Base-by-base conservation (phyloP, 1,140 invertebrate species). In the Cotesia typhae region DNA sequence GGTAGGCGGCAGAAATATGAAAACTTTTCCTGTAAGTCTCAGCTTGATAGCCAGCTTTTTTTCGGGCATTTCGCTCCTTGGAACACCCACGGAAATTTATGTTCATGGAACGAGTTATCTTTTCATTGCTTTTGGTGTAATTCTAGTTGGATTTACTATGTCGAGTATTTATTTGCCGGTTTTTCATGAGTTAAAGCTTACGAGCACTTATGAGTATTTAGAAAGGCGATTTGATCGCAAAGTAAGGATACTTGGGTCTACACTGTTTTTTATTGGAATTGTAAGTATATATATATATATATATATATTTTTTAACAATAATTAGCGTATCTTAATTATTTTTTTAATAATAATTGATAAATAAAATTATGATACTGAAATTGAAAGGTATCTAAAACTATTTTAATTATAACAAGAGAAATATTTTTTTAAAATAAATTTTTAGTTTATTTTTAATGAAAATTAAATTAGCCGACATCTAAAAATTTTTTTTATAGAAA, bases 151-250 rank as follows among this genome's bases (percentile, higher is more conserved):
- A 6, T 75, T 93, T 10, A 83, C 91, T 4, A 89, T 94, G 76
- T 89, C 89, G 1, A 88, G 89, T 73, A 87, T 95, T 36, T 95
- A 92, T 80, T 81, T 96, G 51, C 95, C 95, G 0, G 91, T 96
- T 0, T 94, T 94, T 78, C 92, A 94, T 76, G 89, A 92, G n/a
- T 88, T 96, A 4, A 87, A 91, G 77, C 79, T 96, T 4, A 95
- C 93, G 55, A 95, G 94, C 61, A 92, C 92, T 17, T 96, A 95
- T 86, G 93, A 96, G 91, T 97, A 97, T 80, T 86, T 96, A 72
- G 93, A 96, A 79, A 87, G 88, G 76, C 89, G 94, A 35, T 95
- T 93, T 77, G 89, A 94, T 78, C 91, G 90, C 73, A 90, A 88
- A 35, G 86, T 94, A 3, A 85, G 94, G 60, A 82, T 93, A 0